Evolutionary conservation across 2,888 invertebrate genomes (phyloP).

Genomic region (Chorisops tibialis): DNA sequence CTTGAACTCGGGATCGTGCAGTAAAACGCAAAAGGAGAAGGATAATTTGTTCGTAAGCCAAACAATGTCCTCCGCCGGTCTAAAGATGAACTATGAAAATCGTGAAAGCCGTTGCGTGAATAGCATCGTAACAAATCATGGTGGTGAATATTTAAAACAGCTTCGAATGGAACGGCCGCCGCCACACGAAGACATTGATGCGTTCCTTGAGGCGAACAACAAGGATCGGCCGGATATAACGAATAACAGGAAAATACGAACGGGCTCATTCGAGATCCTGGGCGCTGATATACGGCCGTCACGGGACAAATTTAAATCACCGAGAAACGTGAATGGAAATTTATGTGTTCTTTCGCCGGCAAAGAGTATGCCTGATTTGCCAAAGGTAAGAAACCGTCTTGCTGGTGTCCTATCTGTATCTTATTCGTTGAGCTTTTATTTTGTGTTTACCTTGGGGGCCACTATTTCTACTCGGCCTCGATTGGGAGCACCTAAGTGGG

Average conservation of each 20-base stretch:
- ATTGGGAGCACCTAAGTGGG: too few relatives aligned
- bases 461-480: too few relatives aligned
- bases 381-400: constrained; percentile 33
- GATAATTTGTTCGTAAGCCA: constrained; percentile 16
- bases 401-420: background rate
- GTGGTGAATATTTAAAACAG: constrained; percentile 23
- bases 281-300: constrained; percentile 18
- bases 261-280: constrained; percentile 19
- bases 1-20: background rate
- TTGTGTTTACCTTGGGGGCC: background rate
- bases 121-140: constrained; percentile 23
- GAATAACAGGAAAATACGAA: constrained; percentile 8
- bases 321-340: constrained; percentile 23
- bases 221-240: background rate
- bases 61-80: background rate
- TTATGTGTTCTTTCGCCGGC: constrained; percentile 29
- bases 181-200: background rate
- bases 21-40: constrained; percentile 24
- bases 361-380: constrained; percentile 37
- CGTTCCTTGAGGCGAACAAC: background rate
- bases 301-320: constrained; percentile 22
- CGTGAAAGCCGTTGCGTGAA: constrained; percentile 10
- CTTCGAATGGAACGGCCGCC: background rate
- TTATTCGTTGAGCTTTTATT: background rate
- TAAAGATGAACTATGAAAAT: constrained; percentile 9